Evolutionary conservation across 2,113 vertebrate genomes (phyloP), one percentile per base, ranked within the genome.

Genomic region (Zingel zingel): DNA sequence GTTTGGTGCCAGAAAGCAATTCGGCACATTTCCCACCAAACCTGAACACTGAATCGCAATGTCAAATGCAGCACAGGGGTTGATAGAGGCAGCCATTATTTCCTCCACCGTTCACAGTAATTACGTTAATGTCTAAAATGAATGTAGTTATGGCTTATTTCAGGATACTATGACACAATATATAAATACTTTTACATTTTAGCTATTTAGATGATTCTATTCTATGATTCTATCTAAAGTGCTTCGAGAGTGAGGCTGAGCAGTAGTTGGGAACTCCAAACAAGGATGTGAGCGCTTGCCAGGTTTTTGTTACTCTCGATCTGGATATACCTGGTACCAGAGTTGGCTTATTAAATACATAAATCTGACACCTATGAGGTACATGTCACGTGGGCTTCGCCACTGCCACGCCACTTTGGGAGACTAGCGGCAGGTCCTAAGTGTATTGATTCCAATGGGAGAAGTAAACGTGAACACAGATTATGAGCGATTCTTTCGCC

Each of bases 1-100:
- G 21, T 57, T 80, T 72, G 62, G 16, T 63, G 77, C 68, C 81
- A 81, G 68, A 53, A 48, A 74, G 33, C 21, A 57, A 51, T 77
- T 73, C 33, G 12, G 54, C 57, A 61, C 45, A 65, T 65, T 77
- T 73, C 74, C 58, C 70, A 70, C 48, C 9, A 63, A 79, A 76
- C 74, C 58, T 71, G 65, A 85, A 64, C 62, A 64, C 39, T 62
- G n/a, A 79, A 50, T 45, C 12, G 15, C 54, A 53, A 67, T 45
- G 66, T 75, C 57, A 48, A 67, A 58, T 5, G 14, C 39, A 57
- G 30, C 39, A 48, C 13, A 56, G 51, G 64, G 67, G 66, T 47
- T 16, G 14, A 70, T 21, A 5, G 65, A 75, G 14, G 54, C 13
- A 23, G 53, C 4, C 10, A 30, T 14, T 54, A n/a, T 8, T 53